Evolutionary conservation across 2,797 vertebrate species (phyloP).

Genomic region (Poeciliopsis infans): DNA sequence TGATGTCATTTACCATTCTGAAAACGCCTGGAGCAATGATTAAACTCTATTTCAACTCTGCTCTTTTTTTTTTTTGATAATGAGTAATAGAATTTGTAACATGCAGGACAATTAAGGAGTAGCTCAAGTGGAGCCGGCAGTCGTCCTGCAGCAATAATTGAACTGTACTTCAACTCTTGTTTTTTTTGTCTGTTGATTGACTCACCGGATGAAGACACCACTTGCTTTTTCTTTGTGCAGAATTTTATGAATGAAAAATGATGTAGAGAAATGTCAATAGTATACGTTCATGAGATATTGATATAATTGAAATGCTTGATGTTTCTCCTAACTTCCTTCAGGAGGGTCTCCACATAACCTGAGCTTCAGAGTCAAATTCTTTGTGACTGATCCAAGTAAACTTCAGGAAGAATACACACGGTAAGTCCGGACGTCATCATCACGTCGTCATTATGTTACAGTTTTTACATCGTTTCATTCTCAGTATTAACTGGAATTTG

Average conservation of each 20-base stretch:
- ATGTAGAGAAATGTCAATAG: neutral
- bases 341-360: slow-evolving; percentile 96
- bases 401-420: slow-evolving; percentile 99
- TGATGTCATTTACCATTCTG: slow-evolving; percentile 41
- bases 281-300: neutral
- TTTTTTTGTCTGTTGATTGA: slow-evolving; percentile 25
- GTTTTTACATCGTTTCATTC: neutral
- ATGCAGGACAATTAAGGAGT: slow-evolving; percentile 46
- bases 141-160: slow-evolving; percentile 49
- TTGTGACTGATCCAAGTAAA: slow-evolving; percentile 94
- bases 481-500: neutral
- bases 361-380: slow-evolving; percentile 99
- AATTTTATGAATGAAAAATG: neutral
- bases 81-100: slow-evolving; percentile 51
- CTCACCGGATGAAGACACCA: slow-evolving; percentile 25
- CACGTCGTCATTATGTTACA: neutral
- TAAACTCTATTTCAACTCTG: slow-evolving; percentile 68
- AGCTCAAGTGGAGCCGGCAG: slow-evolving; percentile 23
- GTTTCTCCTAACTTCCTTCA: slow-evolving; percentile 50
- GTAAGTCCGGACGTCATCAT: slow-evolving; percentile 71
- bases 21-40: slow-evolving; percentile 45
- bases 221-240: slow-evolving; percentile 10
- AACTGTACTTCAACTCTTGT: slow-evolving; percentile 62
- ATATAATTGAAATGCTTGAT: neutral
- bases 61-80: slow-evolving; percentile 41